These are phyloP conservation scores for Chiloscyllium plagiosum DNA, from an alignment of 2,113 vertebrate species.

Conservation along the genomic window DNA sequence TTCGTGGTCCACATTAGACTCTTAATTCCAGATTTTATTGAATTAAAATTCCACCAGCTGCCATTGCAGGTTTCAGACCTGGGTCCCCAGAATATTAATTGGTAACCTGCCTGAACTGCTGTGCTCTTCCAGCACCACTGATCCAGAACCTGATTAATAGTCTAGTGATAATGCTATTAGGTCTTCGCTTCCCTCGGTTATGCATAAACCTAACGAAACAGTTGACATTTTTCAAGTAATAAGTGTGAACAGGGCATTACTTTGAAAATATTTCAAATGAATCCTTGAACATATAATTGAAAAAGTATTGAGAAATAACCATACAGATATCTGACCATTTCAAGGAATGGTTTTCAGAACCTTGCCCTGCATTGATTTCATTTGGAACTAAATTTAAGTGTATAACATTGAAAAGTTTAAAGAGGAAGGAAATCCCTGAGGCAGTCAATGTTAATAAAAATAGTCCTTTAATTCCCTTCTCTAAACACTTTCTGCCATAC, in stretches of 20 bases:
- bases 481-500: not conserved
- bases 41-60: too few relatives aligned
- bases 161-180: too few relatives aligned
- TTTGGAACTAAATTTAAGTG: slow-evolving; percentile 14
- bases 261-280: slow-evolving; percentile 4
- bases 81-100: too few relatives aligned
- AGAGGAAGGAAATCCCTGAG: slow-evolving; percentile 17
- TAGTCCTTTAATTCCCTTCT: not conserved
- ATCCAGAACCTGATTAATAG: too few relatives aligned
- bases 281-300: not conserved
- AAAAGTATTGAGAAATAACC: not conserved
- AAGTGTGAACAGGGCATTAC: not conserved
- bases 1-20: too few relatives aligned
- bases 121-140: too few relatives aligned
- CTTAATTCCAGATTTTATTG: too few relatives aligned
- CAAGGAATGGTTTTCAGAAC: slow-evolving; percentile 16
- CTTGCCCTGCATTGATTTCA: not conserved
- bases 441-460: slow-evolving; percentile 34
- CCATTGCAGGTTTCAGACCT: too few relatives aligned
- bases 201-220: not conserved
- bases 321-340: not conserved
- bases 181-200: too few relatives aligned
- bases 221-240: not conserved
- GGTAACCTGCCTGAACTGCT: too few relatives aligned
- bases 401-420: slow-evolving; percentile 26